phyloP scores from a whole-genome alignment of 2,888 invertebrate genomes.

The Synergus itoensis region DNA sequence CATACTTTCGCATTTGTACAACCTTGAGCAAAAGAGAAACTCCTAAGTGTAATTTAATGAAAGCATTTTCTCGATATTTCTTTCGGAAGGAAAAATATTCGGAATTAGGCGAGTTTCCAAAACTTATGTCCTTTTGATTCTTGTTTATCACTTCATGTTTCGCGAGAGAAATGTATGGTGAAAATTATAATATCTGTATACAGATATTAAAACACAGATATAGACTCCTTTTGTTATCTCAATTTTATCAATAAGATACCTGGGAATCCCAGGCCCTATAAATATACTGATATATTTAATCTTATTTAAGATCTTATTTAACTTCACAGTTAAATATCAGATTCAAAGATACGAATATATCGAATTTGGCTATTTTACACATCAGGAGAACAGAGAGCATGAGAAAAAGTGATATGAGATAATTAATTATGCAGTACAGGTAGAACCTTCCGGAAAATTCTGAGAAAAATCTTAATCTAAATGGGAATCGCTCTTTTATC shows the following conservation, averaged over 20 bases:
- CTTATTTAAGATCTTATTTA: no score
- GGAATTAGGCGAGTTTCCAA: neutral
- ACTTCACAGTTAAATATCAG: neutral
- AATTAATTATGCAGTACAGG: conserved; percentile 19
- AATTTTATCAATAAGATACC: no score
- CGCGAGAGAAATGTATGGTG: no score
- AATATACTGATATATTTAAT: no score
- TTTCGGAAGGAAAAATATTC: neutral
- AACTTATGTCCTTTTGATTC: no score
- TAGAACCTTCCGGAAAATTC: conserved; percentile 3
- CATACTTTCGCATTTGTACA: conserved; percentile 7
- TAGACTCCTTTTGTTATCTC: no score
- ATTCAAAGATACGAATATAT: neutral
- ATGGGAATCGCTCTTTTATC: conserved; percentile 18
- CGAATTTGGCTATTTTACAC: neutral
- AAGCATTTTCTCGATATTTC: neutral
- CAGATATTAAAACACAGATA: no score
- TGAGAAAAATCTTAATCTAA: conserved; percentile 27
- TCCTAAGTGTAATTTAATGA: neutral
- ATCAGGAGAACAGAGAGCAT: neutral
- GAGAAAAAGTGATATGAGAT: neutral
- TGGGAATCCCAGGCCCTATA: no score
- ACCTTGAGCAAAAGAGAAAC: neutral
- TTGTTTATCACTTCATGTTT: no score
- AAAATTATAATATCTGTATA: no score